Percentiles rank a stretch among this genome's conserved stretches.
Evolutionary conservation across 2,113 vertebrate species (phyloP).

Genomic region (Nesogale talazaci): DNA sequence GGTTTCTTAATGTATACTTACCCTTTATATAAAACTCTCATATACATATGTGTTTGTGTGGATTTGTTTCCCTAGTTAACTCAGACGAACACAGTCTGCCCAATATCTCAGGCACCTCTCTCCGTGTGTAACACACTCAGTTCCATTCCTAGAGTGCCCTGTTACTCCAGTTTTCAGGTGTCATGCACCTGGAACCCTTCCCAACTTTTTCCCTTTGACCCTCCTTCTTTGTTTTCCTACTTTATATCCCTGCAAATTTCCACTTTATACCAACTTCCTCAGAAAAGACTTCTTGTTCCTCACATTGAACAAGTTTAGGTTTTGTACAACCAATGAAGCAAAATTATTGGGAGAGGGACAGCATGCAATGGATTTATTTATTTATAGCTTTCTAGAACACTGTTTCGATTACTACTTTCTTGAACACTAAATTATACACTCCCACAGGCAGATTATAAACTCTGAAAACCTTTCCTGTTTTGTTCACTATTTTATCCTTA

Average conservation of each 20-base stretch:
- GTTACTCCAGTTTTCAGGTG: neutral
- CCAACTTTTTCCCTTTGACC: neutral
- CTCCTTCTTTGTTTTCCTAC: neutral
- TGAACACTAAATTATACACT: neutral
- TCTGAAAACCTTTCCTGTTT: neutral
- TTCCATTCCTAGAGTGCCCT: neutral
- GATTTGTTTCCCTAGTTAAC: too few relatives aligned
- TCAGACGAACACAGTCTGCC: neutral
- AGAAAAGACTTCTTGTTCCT: neutral
- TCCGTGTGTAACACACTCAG: neutral
- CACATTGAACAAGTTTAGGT: neutral
- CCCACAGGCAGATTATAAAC: neutral
- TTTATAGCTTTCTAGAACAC: neutral
- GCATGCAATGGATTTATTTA: neutral
- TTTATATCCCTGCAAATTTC: neutral
- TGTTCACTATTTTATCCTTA: neutral
- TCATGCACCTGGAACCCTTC: neutral
- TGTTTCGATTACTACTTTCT: neutral
- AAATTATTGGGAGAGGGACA: neutral
- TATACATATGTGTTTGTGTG: too few relatives aligned
- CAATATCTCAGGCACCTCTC: fast-evolving
- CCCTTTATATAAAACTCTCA: too few relatives aligned
- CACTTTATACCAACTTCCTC: neutral
- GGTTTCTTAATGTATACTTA: too few relatives aligned
- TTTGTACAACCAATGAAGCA: neutral